Percentiles rank a stretch among this genome's conserved stretches.
Conservation (phyloP, 2,888 invertebrate genomes). For the Lottia gigantea region DNA sequence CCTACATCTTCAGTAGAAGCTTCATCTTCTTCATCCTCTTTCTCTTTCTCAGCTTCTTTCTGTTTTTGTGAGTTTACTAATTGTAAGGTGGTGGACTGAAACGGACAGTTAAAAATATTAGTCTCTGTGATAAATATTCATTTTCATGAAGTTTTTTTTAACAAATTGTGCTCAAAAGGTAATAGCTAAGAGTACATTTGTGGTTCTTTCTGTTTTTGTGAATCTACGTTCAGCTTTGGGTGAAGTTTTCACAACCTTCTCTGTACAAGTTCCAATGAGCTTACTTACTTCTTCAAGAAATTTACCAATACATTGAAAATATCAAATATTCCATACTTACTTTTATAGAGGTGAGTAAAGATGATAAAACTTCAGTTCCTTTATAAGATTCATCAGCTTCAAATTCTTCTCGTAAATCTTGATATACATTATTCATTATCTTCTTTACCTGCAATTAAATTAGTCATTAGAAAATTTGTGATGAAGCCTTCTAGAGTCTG, state of each 20-base stretch:
- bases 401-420: constrained; percentile 52
- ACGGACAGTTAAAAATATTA: constrained; percentile 2
- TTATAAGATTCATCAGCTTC: constrained; percentile 51
- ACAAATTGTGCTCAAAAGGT: no score
- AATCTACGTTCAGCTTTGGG: no score
- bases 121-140: no score
- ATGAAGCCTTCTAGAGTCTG: no score
- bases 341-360: constrained; percentile 58
- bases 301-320: no score
- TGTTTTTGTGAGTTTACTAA: constrained; percentile 41
- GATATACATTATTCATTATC: constrained; percentile 64
- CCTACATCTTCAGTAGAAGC: constrained; percentile 36
- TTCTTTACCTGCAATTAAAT: constrained; percentile 56
- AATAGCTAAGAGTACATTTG: no score
- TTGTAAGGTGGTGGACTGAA: constrained; percentile 50
- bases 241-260: no score
- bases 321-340: constrained; percentile 38
- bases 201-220: no score
- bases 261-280: no score
- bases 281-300: no score
- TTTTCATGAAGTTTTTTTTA: no score
- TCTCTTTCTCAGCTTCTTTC: constrained; percentile 34
- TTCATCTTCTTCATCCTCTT: constrained; percentile 36
- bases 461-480: no score
- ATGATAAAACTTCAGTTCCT: constrained; percentile 53